These are phyloP conservation scores for Rhopalosiphum padi DNA, from an alignment of 1,140 invertebrate species.

Conservation along the genomic window DNA sequence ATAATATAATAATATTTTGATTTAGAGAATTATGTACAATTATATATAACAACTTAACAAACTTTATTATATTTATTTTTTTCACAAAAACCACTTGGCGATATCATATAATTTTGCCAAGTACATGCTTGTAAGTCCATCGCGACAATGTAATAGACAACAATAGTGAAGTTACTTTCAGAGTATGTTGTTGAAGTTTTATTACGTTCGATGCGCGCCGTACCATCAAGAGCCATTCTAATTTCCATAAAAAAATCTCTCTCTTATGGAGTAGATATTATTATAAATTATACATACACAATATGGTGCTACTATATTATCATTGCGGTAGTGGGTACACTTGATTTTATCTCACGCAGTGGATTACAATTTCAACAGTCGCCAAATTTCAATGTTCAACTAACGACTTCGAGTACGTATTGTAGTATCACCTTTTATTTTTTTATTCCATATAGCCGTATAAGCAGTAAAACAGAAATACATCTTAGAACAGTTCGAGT, in stretches of 20 bases:
- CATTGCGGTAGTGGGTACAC: neutral
- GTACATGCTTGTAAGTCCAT: constrained; percentile 31
- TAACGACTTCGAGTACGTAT: neutral
- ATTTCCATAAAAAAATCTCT: constrained; percentile 27
- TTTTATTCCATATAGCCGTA: neutral
- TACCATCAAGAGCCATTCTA: constrained; percentile 1
- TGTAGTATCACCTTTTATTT: neutral
- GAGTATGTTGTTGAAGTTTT: constrained; percentile 25
- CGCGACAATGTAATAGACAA: neutral
- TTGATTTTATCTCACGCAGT: neutral
- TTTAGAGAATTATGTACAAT: constrained; percentile 7
- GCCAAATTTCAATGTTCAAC: neutral
- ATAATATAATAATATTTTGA: neutral
- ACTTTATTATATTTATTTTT: constrained; percentile 27
- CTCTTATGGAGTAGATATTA: neutral
- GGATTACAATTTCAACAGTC: constrained; percentile 24
- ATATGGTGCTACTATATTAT: neutral
- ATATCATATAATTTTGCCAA: neutral
- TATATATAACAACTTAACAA: neutral
- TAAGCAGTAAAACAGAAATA: neutral
- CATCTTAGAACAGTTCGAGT: neutral
- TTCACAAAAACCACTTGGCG: neutral
- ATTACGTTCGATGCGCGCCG: neutral
- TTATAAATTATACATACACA: neutral
- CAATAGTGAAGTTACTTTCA: neutral